A percentile compares a stretch with the other conserved stretches of the same genome.
These are phyloP conservation scores for Heterochromis multidens DNA, from an alignment of 2,113 vertebrate species.

Conservation along the genomic window DNA sequence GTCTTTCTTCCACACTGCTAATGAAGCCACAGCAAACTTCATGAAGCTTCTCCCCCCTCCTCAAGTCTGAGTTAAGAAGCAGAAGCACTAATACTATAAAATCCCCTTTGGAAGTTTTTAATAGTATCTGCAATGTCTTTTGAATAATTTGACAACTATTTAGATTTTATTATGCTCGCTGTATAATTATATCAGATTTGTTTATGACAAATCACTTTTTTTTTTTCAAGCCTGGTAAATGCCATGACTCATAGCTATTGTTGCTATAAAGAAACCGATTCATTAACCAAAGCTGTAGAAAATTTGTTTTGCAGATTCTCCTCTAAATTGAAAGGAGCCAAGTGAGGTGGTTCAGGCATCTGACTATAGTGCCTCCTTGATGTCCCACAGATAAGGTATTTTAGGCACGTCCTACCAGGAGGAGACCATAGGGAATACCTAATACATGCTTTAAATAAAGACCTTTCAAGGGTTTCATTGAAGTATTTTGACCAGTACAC, in stretches of 20 bases:
- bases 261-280: background rate
- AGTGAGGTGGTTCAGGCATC: background rate
- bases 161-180: background rate
- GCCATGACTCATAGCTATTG: background rate
- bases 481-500: background rate
- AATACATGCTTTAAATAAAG: background rate
- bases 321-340: background rate
- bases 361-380: background rate
- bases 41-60: background rate
- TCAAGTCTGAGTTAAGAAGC: background rate
- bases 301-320: background rate
- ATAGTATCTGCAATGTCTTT: background rate
- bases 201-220: background rate
- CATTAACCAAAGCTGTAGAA: background rate
- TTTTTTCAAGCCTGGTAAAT: background rate
- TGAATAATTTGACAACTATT: background rate
- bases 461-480: background rate
- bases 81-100: background rate
- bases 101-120: background rate
- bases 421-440: background rate
- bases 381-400: background rate
- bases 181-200: background rate
- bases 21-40: constrained; percentile 14
- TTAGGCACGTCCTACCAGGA: background rate
- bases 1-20: constrained; percentile 18